Percentiles rank a stretch among this genome's conserved stretches.
phyloP scores from a whole-genome alignment of 2,113 vertebrate species.

The Dicaeum eximium region DNA sequence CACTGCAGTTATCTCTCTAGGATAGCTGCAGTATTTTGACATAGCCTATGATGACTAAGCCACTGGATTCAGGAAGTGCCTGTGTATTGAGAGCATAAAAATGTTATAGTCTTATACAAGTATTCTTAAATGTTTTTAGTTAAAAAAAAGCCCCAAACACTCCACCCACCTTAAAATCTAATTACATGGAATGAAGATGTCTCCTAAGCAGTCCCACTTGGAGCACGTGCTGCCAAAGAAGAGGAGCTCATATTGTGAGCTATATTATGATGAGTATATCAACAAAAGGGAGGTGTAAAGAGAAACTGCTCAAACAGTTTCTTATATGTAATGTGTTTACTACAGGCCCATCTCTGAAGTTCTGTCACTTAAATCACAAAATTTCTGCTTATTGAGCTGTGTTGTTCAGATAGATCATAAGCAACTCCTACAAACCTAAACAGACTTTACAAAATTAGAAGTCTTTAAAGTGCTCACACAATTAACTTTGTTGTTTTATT shows the following conservation, averaged over 20 bases:
- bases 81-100: neutral
- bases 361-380: neutral
- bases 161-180: neutral
- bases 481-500: neutral
- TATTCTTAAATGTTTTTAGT: neutral
- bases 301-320: neutral
- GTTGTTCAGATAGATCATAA: neutral
- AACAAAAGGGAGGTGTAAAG: neutral
- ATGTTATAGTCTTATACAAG: neutral
- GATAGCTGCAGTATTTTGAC: neutral
- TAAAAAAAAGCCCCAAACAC: neutral
- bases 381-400: neutral
- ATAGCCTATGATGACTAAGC: neutral
- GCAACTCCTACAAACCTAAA: neutral
- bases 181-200: neutral
- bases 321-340: neutral
- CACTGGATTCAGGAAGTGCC: neutral
- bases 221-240: neutral
- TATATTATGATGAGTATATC: neutral
- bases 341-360: neutral
- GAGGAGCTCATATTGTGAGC: neutral
- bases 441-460: neutral
- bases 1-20: neutral
- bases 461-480: neutral
- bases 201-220: neutral